Evolutionary conservation across 2,113 vertebrate species (phyloP), one percentile per base, ranked within the genome.

Genomic region (Rostratula benghalensis): DNA sequence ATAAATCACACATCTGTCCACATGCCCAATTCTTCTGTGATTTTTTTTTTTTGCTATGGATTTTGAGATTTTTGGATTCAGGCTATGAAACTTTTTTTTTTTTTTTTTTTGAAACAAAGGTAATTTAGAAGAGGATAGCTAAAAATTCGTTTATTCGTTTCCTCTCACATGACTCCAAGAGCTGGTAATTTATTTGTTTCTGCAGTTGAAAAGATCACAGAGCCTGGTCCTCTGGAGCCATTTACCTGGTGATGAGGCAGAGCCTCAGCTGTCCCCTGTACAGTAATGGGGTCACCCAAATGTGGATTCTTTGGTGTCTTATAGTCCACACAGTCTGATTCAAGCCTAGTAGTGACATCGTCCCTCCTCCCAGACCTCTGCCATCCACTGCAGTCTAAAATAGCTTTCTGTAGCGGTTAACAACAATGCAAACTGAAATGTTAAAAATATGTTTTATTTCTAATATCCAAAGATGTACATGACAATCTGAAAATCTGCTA

Each of bases 291-390:
- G 41, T 76, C 61, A 27, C n/a, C 54, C 35, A 54, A 7, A 28
- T 31, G 6, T 63, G 83, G 41, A 50, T 35, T 80, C 41, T 69
- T 53, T 74, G 37, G 43, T 78, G 43, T 68, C n/a, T 51, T 45
- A 0, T 5, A 41, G 27, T 14, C 51, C 37, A 28, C 39, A 65
- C 16, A 48, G 33, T 33, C 57, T 74, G 39, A 74, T 50, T 89
- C 37, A 41, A n/a, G 18, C 77, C 56, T 2, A 0, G 9, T 24
- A 24, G n/a, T 77, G 64, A 70, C 1, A 0, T 2, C 45, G 37
- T 70, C 14, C 37, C 24, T 64, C 60, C 51, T 87, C 25, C 43
- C 20, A 57, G 70, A 85, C 53, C 12, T 89, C 23, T 41, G 50
- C 41, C 76, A 28, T 73, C 59, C 27, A 20, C 43, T 56, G 19